Base-by-base conservation (phyloP, 2,113 vertebrate genomes). In the Osmerus eperlanus region DNA sequence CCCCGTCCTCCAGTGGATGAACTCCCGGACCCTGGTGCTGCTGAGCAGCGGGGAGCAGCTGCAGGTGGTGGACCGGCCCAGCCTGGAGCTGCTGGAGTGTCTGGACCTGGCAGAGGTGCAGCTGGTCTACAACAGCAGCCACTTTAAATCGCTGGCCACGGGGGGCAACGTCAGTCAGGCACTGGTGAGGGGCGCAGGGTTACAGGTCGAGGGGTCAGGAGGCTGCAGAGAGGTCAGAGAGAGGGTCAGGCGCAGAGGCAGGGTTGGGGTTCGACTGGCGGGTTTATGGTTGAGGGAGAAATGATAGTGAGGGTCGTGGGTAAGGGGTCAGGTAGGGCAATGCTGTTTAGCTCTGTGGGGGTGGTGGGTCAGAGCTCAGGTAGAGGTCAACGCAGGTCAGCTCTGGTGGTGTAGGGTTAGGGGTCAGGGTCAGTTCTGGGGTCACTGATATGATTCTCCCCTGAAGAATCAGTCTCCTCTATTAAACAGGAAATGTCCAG, bases 101-200 rank as follows among this genome's bases (percentile, higher is more conserved):
- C 53, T 96, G 23, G 97, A 99, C 88, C 89, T 99, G 84, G 92
- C 96, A 0, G 96, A 98, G 81, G 94, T 98, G 74, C 96, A 98
- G 70, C 87, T 99, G 52, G 95, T 99, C 74, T 99, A 99, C 73
- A 98, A 97, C 83, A 99, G 96, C 91, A 95, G 96, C 82, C 96
- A 99, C 81, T 99, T 99, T 90, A 99, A 99, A 84, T 99, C 97
- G 0, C 78, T 99, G 60, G 97, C 97, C 68, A 99, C 97, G 0
- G 97, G 97, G 79, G 97, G 97, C 63, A 99, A 99, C 0, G 97
- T 99, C 72, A 98, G 96, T 29, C 96, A 98, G 88, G 97, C 97
- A 9, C 87, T 97, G 94, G 96, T 97, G 89, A 90, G 23, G 90
- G 19, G 82, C 9, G 88, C 89, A 89, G 19, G 82, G 9, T 15